These are phyloP conservation scores for Drosophila ohnishii DNA, from an alignment of 1,140 invertebrate genomes.

Conservation along the genomic window DNA sequence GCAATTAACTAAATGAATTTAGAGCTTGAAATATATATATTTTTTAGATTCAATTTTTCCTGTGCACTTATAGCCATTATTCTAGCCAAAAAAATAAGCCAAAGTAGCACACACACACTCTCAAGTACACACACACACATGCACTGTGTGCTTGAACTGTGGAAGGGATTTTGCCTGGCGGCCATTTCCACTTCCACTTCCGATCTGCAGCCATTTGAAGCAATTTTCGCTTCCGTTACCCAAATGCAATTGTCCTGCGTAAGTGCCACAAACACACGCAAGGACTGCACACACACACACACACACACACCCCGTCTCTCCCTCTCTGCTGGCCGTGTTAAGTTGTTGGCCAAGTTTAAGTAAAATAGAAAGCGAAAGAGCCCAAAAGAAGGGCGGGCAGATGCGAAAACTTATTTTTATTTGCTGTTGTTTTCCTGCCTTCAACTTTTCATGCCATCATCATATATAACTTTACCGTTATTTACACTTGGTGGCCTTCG, in stretches of 20 bases:
- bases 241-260: constrained; percentile 66
- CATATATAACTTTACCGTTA: constrained; percentile 52
- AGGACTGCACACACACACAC: constrained; percentile 1
- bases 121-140: neutral
- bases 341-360: constrained; percentile 44
- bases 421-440: constrained; percentile 29
- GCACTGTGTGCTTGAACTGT: constrained; percentile 25
- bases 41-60: no score
- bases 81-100: neutral
- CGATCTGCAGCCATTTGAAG: constrained; percentile 67
- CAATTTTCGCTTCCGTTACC: constrained; percentile 68
- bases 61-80: constrained; percentile 6
- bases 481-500: constrained; percentile 42
- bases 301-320: neutral
- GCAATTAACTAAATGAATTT: neutral
- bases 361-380: constrained; percentile 40
- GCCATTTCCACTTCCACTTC: constrained; percentile 57
- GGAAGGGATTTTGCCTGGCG: constrained; percentile 50
- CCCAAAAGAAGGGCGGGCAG: neutral
- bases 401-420: constrained; percentile 22
- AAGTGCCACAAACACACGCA: constrained; percentile 35
- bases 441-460: constrained; percentile 34
- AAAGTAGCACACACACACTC: neutral
- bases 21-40: neutral
- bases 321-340: constrained; percentile 23